Evolutionary conservation across 2,113 vertebrate genomes (phyloP).

Genomic region (Microcebus ravelobensis): DNA sequence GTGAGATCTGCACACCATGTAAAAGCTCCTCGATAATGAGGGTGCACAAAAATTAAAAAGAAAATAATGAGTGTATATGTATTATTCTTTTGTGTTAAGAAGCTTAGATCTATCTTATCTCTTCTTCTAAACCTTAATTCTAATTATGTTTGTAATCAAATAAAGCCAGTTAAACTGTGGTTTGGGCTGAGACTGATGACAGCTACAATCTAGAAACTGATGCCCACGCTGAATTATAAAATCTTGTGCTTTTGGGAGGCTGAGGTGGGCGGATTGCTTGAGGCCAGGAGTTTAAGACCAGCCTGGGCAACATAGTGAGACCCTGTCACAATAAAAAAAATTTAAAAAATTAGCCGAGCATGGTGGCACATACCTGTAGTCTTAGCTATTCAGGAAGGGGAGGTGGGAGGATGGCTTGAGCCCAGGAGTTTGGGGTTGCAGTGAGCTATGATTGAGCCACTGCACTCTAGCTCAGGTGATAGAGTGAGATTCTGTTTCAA

Average conservation of each 20-base stretch:
- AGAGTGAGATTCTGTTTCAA: too few relatives aligned
- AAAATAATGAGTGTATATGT: slow-evolving; percentile 11
- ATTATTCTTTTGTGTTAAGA: slow-evolving; percentile 42
- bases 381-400: too few relatives aligned
- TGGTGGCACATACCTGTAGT: too few relatives aligned
- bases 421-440: too few relatives aligned
- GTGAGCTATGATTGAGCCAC: too few relatives aligned
- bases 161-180: slow-evolving; percentile 44
- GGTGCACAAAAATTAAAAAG: neutral
- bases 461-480: too few relatives aligned
- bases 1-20: neutral
- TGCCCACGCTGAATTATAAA: neutral
- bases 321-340: too few relatives aligned
- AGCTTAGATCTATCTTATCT: slow-evolving; percentile 52
- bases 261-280: too few relatives aligned
- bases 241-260: neutral
- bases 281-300: too few relatives aligned
- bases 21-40: neutral
- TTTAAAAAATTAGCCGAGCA: too few relatives aligned
- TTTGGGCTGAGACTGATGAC: slow-evolving; percentile 28
- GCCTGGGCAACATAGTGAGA: too few relatives aligned
- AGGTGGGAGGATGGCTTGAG: too few relatives aligned
- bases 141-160: slow-evolving; percentile 51
- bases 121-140: slow-evolving; percentile 38
- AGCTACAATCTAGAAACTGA: slow-evolving; percentile 1